phyloP scores from a whole-genome alignment of 2,113 vertebrate species.

The Cercopithecus mona region DNA sequence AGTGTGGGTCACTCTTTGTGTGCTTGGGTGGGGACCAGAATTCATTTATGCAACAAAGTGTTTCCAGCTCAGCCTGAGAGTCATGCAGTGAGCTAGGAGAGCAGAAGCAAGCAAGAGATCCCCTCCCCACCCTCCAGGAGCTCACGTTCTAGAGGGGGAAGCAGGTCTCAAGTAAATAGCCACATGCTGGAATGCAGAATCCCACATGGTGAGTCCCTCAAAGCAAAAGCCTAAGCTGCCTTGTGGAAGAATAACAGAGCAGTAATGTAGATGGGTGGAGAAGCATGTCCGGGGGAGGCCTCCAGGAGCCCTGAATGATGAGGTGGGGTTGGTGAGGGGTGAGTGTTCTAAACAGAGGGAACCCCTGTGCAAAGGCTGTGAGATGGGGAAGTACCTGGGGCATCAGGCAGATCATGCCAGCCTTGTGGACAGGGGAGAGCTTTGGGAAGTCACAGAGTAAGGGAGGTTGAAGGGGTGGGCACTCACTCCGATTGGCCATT shows the following conservation, averaged over 20 bases:
- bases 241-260: not conserved
- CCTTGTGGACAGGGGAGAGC: not conserved
- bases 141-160: too few relatives aligned
- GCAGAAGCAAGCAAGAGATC: not conserved
- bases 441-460: not conserved
- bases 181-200: not conserved
- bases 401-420: not conserved
- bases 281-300: not conserved
- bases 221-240: not conserved
- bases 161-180: not conserved
- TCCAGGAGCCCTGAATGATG: not conserved
- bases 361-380: not conserved
- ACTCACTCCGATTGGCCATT: not conserved
- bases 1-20: not conserved
- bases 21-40: not conserved
- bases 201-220: not conserved
- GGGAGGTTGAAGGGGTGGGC: not conserved
- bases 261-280: not conserved
- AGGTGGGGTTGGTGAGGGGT: not conserved
- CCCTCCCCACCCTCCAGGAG: not conserved
- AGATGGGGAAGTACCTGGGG: too few relatives aligned
- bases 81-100: not conserved
- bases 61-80: not conserved
- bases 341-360: not conserved
- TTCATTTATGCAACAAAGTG: too few relatives aligned